Base-by-base conservation (phyloP, 2,797 vertebrate genomes). In the Spheniscus humboldti region DNA sequence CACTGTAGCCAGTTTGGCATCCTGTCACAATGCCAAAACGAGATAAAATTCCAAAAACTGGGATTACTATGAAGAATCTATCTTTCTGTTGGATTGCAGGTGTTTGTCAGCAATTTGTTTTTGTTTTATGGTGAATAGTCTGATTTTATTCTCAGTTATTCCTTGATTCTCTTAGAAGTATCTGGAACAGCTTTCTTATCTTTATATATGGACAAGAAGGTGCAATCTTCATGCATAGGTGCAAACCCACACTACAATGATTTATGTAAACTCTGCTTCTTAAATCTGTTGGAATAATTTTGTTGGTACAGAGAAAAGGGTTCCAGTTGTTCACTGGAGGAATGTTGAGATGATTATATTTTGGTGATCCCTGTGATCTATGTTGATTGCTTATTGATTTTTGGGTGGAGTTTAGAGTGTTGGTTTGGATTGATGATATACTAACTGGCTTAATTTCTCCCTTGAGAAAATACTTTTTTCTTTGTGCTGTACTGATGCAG, bases 371-470 rank as follows among this genome's bases (percentile, higher is more conserved):
- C 45, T 82, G 55, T 95, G 92, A 96, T 95, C 63, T 94, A 77
- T 10, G 33, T 74, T 95, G 84, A 93, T 91, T 96, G 76, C 45
- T 88, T 95, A 94, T 93, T 91, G 95, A 95, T 96, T 92, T 94
- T 86, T 83, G 78, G 92, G 91, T 90, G 94, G 94, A 92, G 87
- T 90, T 94, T 52, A 83, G 25, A 68, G 66, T 45, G 18, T 66
- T 94, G 35, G 69, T 81, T 88, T 90, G 82, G 81, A 97, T 96
- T 94, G 96, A 95, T 7, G 6, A 66, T 67, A 90, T 28, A 86
- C 66, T 95, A 90, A 90, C 47, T 92, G 73, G 25, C 41, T 93
- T 94, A 62, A 94, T 93, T 88, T 86, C 47, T 90, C 82, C 87
- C 92, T 71, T 83, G 86, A 86, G 77, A 90, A 96, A 90, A 23